Percentiles rank a stretch among this genome's conserved stretches.
These are phyloP conservation scores for Orchestes rusci DNA, from an alignment of 2,888 invertebrate genomes.

Conservation along the genomic window DNA sequence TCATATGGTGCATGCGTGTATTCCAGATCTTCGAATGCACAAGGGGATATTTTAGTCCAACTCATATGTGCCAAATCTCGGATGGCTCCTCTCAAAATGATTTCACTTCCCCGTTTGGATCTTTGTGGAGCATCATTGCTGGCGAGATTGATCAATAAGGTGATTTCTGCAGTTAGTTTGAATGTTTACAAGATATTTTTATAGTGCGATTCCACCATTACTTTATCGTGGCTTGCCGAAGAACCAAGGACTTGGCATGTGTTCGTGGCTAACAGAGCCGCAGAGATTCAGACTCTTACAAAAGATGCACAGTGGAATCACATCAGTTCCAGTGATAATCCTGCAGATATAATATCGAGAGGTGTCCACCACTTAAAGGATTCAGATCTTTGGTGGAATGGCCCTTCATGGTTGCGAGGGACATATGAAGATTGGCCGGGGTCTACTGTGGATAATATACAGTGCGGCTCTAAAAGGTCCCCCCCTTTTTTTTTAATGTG, in stretches of 20 bases:
- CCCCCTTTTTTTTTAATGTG: too few species aligned
- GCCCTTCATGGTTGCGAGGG: background rate
- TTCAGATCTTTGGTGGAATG: constrained; percentile 1
- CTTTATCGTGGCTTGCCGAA: constrained; percentile 11
- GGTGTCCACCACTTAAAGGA: background rate
- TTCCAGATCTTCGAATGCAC: background rate
- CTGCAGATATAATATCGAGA: background rate
- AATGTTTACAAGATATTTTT: constrained; percentile 9
- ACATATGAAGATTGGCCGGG: background rate
- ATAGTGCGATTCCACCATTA: constrained; percentile 18
- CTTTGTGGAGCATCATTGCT: background rate
- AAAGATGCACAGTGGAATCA: background rate
- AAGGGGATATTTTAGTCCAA: background rate
- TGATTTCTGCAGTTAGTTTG: constrained; percentile 6
- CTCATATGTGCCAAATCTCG: background rate
- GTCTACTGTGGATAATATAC: too few species aligned
- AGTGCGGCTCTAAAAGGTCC: too few species aligned
- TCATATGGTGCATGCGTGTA: background rate
- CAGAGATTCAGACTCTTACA: constrained; percentile 15
- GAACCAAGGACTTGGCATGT: constrained; percentile 15
- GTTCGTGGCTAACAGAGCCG: constrained; percentile 20
- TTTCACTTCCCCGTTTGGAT: background rate
- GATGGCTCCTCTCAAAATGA: background rate
- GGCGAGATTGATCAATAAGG: constrained; percentile 2
- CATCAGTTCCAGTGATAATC: too few species aligned